Percentiles rank a stretch among this genome's conserved stretches.
phyloP scores from a whole-genome alignment of 2,113 vertebrate genomes.

The Mellivora capensis region DNA sequence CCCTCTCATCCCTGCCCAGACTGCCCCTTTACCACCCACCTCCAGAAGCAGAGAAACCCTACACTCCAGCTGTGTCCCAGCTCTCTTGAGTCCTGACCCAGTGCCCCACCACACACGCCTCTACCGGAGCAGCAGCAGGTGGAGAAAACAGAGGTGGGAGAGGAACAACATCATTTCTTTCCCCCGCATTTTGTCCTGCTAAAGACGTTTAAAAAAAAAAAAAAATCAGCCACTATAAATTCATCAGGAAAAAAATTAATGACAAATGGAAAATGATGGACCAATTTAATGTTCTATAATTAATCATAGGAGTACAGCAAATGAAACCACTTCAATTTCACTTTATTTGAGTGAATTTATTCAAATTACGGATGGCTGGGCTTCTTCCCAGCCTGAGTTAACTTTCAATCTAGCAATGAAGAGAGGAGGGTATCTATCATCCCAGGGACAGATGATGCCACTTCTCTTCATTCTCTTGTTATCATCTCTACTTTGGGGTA shows the following conservation, averaged over 20 bases:
- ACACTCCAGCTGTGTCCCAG: not conserved
- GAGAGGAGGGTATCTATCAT: not conserved
- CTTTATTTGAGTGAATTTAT: not conserved
- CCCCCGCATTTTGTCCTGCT: not conserved
- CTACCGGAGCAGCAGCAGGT: not conserved
- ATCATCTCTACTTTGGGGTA: rapidly evolving
- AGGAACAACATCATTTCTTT: not conserved
- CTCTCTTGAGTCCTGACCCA: not conserved
- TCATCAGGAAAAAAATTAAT: not conserved
- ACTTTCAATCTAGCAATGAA: not conserved
- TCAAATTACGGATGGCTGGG: not conserved
- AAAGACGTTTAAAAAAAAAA: not conserved
- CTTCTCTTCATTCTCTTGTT: not conserved
- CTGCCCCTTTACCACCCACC: too few species aligned
- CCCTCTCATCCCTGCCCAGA: not conserved
- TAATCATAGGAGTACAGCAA: not conserved
- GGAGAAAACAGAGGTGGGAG: not conserved
- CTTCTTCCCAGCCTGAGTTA: not conserved
- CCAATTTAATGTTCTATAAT: not conserved
- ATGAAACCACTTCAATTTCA: not conserved
- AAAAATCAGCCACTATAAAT: not conserved
- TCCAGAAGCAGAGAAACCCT: not conserved
- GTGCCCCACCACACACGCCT: rapidly evolving
- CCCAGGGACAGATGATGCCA: not conserved
- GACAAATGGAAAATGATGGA: not conserved